A percentile compares a stretch with the other conserved stretches of the same genome.
Conservation (phyloP, 2,113 vertebrate genomes). For the Ciconia maguari region DNA sequence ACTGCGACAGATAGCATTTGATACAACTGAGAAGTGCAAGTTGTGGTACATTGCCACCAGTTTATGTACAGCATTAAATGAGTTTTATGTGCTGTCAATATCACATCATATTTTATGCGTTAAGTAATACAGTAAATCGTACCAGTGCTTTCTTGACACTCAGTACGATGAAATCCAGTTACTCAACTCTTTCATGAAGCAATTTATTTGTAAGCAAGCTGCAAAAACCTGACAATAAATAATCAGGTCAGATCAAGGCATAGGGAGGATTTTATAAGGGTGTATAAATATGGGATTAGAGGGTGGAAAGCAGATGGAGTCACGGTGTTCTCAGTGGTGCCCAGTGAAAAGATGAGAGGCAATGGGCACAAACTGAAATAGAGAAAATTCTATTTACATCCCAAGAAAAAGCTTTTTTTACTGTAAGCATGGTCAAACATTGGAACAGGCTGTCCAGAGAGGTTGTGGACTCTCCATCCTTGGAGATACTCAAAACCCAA, state of each 20-base stretch:
- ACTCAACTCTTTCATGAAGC: neutral
- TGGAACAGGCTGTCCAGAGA: neutral
- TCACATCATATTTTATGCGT: neutral
- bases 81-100: neutral
- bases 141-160: neutral
- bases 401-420: neutral
- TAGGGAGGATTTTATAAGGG: neutral
- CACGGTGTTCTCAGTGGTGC: neutral
- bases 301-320: neutral
- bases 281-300: neutral
- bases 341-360: neutral
- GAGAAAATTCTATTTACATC: neutral
- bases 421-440: neutral
- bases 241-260: neutral
- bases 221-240: neutral
- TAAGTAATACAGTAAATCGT: neutral
- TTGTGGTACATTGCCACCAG: neutral
- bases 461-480: neutral
- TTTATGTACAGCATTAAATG: neutral
- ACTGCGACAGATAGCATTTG: neutral
- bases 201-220: neutral
- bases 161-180: neutral
- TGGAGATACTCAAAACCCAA: neutral
- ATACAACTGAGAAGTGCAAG: neutral
- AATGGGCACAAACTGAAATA: neutral